A percentile compares a stretch with the other conserved stretches of the same genome.
Conservation (phyloP, 2,113 vertebrate species). For the Gorsachius goisagi region DNA sequence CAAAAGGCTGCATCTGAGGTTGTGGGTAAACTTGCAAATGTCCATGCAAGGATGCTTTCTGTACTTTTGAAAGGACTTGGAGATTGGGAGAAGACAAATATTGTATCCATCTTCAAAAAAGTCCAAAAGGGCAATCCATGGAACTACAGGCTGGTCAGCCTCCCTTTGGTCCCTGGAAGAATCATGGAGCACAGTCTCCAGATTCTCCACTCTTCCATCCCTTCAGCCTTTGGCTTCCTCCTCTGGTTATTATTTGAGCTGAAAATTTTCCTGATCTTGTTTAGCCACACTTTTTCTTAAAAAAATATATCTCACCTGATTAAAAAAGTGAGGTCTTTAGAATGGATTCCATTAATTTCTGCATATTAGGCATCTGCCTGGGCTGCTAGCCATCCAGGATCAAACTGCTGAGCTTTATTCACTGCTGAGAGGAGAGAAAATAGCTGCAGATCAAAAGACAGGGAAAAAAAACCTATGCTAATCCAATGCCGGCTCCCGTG, state of each 20-base stretch:
- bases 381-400: background rate
- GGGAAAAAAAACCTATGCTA: accelerated
- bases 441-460: background rate
- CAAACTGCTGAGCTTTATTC: background rate
- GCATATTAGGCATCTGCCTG: background rate
- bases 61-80: background rate
- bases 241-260: background rate
- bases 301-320: background rate
- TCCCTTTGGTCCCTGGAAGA: background rate
- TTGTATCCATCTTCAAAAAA: background rate
- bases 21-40: background rate
- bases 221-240: background rate
- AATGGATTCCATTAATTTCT: background rate
- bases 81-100: background rate
- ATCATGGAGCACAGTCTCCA: background rate
- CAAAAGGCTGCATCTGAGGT: background rate
- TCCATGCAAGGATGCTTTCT: background rate
- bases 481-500: background rate
- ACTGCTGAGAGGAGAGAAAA: background rate
- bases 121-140: background rate
- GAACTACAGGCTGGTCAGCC: background rate
- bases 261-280: background rate
- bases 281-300: background rate
- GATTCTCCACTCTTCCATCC: background rate
- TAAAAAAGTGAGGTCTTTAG: background rate